Conservation (phyloP, 2,113 vertebrate genomes). For the Andinoacara biseriatus region DNA sequence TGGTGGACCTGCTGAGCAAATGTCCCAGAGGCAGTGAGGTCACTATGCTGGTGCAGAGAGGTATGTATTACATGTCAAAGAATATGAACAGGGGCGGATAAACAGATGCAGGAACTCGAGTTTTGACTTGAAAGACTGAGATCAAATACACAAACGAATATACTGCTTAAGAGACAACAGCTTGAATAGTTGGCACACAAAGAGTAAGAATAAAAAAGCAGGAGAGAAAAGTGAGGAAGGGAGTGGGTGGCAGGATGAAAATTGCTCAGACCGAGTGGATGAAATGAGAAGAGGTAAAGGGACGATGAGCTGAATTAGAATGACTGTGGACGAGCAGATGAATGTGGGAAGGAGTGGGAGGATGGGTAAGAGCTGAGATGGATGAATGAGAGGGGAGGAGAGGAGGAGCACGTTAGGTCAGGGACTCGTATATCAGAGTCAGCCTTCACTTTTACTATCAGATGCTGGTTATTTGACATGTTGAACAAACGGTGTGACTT, state of each 20-base stretch:
- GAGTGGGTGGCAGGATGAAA: conserved; percentile 50
- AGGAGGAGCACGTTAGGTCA: conserved; percentile 44
- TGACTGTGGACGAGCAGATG: conserved; percentile 43
- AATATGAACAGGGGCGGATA: neutral
- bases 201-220: conserved; percentile 33
- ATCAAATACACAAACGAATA: conserved; percentile 32
- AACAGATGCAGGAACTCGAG: conserved; percentile 10
- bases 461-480: conserved; percentile 1
- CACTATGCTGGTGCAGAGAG: conserved; percentile 96
- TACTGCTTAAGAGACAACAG: conserved; percentile 21
- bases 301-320: conserved; percentile 60
- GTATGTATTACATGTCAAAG: conserved; percentile 72
- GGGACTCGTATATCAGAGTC: conserved; percentile 15
- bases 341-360: conserved; percentile 57
- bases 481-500: neutral
- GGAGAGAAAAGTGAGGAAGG: conserved; percentile 28
- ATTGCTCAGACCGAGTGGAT: conserved; percentile 22
- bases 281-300: conserved; percentile 73
- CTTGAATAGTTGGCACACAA: conserved; percentile 27
- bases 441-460: conserved; percentile 1
- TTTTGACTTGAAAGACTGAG: neutral
- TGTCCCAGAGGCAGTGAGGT: conserved; percentile 96
- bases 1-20: conserved; percentile 98
- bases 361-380: conserved; percentile 33
- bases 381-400: conserved; percentile 35